Base-by-base conservation (phyloP, 2,888 invertebrate genomes). In the Oxyscelio sp. region DNA sequence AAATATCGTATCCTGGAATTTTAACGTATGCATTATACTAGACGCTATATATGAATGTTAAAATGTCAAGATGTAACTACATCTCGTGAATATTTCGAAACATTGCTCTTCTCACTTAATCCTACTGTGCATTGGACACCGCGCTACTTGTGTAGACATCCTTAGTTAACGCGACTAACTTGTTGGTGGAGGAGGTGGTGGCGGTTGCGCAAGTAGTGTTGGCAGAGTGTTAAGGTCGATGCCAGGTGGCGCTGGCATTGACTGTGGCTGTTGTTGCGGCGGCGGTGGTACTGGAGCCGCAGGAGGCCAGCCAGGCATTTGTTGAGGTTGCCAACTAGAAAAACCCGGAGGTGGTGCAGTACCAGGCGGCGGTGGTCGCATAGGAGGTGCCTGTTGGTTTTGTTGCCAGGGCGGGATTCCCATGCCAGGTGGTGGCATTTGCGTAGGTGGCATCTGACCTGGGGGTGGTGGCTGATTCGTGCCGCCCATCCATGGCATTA, bases 131-230 rank as follows among this genome's bases (percentile, higher is more conserved):
- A n/a, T n/a, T n/a, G n/a, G n/a, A n/a, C n/a, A n/a, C n/a, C n/a
- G n/a, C n/a, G n/a, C n/a, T n/a, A n/a, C n/a, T n/a, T n/a, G n/a
- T n/a, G n/a, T n/a, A n/a, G n/a, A n/a, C n/a, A n/a, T n/a, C n/a
- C n/a, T n/a, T n/a, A n/a, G 17, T 38, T 38, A 27, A n/a, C 19
- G 21, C 22, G 22, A 93, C 90, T 94, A 94, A 92, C 94, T 94
- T 22, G 94, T 93, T 4, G 94, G 94, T 1, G 95, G 96, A 0
- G 97, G 97, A 2, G 97, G 97, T 13, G 97, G 97, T 4, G 97
- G 97, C 2, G 97, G 97, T 27, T 96, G 96, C 56, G 96, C 95
- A 56, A 96, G 91, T 59, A 97, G 91, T 56, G 94, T 95, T 1
- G 95, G 95, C 50, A 95, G 92, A 40, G 95, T 94, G 61, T 95